Evolutionary conservation across 2,797 vertebrate species (phyloP), one percentile per base, ranked within the genome.

Genomic region (Diglossa cyanea): DNA sequence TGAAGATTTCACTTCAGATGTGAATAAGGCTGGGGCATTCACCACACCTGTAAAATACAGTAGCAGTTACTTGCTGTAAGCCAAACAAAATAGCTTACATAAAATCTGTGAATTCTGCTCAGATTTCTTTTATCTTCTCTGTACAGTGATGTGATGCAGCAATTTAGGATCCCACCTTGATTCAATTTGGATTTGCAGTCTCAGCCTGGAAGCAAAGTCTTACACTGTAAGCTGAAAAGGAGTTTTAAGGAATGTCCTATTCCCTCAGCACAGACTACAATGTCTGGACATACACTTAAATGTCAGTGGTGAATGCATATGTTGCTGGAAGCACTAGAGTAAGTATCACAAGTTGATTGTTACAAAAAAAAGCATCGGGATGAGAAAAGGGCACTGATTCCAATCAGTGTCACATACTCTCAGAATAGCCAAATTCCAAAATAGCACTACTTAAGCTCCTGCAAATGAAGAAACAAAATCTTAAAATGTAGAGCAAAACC

Each of bases 111-210:
- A 35, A 57, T 66, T 80, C 7, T 45, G 30, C 12, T 68, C 25
- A 58, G 25, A 68, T 86, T 88, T 77, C 13, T 71, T 88, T 68
- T 24, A 9, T 65, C 16, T 68, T 68, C 21, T n/a, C 2, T 11
- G 4, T 44, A n/a, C 5, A 51, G 8, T n/a, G 17, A 35, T 4
- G 14, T 8, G 35, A 72, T 0, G 1, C 19, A 84, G 9, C 16
- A 75, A 60, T 37, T 73, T 72, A 33, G 71, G n/a, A 72, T 54
- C 30, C 31, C 4, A 53, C 4, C 6, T 24, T 1, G 2, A 63
- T 40, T 67, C 17, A 61, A 7, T 23, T 8, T 79, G 33, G 14
- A 61, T 11, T 45, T 84, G 6, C 17, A 54, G 12, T 65, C 8
- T 28, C 58, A 76, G 18, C 4, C 21, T 68, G 31, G 11, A 90